Conservation (phyloP, 2,888 invertebrate genomes). For the Allygus modestus region DNA sequence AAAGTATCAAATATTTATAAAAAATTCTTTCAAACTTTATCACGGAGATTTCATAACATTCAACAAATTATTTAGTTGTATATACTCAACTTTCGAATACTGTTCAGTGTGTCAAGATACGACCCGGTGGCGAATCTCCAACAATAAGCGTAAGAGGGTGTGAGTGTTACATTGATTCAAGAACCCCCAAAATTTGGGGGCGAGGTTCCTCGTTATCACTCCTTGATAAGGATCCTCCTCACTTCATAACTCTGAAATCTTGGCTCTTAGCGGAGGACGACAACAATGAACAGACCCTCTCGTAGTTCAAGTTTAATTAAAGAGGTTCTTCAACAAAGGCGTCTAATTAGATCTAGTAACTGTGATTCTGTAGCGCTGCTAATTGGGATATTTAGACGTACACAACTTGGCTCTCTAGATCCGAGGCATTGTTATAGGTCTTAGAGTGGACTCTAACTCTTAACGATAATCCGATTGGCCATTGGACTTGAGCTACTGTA, state of each 20-base stretch:
- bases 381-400: conserved; percentile 14
- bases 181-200: neutral
- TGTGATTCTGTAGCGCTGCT: neutral
- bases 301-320: conserved; percentile 1
- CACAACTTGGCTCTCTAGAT: neutral
- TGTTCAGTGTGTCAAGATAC: no score
- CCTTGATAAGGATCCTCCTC: neutral
- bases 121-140: neutral
- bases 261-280: neutral
- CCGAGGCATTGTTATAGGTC: neutral
- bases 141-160: neutral
- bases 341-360: neutral
- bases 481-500: no score
- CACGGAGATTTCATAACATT: no score
- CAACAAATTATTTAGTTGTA: no score
- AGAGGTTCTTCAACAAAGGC: conserved; percentile 15
- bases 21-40: no score
- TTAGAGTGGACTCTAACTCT: no score
- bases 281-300: neutral
- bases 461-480: no score
- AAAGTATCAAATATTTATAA: no score
- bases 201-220: neutral
- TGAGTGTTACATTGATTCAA: neutral
- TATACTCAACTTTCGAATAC: no score
- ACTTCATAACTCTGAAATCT: neutral